These are phyloP conservation scores for Drosophila paramelanica DNA, from an alignment of 2,888 invertebrate genomes.

Conservation along the genomic window DNA sequence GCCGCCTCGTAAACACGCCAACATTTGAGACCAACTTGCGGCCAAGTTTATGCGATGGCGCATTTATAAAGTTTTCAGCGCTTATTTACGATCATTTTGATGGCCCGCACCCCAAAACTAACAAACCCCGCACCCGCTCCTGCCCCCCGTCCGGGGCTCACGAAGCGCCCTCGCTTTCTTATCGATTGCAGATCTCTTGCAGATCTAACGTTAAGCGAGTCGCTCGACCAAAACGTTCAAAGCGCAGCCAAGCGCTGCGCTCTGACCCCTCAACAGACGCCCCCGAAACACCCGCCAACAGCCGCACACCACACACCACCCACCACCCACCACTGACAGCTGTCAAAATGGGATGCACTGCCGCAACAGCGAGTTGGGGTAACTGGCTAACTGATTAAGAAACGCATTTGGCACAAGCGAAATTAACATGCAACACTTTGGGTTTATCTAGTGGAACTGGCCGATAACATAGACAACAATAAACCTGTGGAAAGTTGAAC, in stretches of 20 bases:
- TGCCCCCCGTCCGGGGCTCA: constrained; percentile 2
- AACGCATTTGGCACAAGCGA: constrained; percentile 14
- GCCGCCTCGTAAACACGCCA: constrained; percentile 81
- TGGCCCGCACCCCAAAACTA: constrained; percentile 14
- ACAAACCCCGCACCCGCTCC: background rate
- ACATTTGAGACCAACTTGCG: constrained; percentile 45
- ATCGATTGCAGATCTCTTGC: constrained; percentile 45
- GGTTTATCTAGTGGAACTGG: background rate
- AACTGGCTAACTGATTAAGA: constrained; percentile 28
- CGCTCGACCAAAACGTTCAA: constrained; percentile 32
- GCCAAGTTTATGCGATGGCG: constrained; percentile 74
- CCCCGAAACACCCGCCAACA: background rate
- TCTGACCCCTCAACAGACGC: constrained; percentile 38
- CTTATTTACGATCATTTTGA: constrained; percentile 75
- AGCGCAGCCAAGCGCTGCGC: constrained; percentile 59
- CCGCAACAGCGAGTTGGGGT: constrained; percentile 17
- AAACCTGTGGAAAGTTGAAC: background rate
- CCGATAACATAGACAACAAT: background rate
- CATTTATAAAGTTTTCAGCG: constrained; percentile 80
- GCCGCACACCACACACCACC: constrained; percentile 2
- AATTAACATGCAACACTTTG: constrained; percentile 26
- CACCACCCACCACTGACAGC: constrained; percentile 11
- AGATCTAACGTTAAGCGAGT: constrained; percentile 26
- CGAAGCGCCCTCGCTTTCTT: constrained; percentile 38
- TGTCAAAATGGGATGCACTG: constrained; percentile 52